Conservation (phyloP, 2,113 vertebrate species). For the Clarias gariepinus region DNA sequence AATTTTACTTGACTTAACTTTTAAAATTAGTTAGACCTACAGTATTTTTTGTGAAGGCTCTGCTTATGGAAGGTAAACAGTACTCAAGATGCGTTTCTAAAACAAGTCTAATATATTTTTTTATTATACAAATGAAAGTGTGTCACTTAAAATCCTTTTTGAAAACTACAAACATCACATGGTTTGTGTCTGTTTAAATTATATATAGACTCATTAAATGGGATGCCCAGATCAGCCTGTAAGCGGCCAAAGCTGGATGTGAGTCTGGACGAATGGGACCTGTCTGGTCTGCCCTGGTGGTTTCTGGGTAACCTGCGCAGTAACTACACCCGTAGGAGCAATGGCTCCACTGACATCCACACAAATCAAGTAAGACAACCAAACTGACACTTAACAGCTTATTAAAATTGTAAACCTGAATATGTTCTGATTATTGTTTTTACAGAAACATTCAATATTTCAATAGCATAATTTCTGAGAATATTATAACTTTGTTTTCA, state of each 20-base stretch:
- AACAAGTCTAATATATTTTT: not conserved
- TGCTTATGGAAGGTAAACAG: not conserved
- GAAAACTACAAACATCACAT: not conserved
- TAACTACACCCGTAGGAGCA: constrained; percentile 87
- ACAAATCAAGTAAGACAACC: constrained; percentile 88
- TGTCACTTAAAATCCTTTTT: not conserved
- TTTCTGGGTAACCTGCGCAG: constrained; percentile 94
- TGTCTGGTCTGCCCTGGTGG: constrained; percentile 97
- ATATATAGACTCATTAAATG: constrained; percentile 72
- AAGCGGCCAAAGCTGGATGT: constrained; percentile 88
- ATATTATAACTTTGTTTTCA: not conserved
- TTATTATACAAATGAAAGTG: not conserved
- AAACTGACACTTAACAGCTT: not conserved
- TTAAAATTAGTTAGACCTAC: not conserved
- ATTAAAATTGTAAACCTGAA: not conserved
- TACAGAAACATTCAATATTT: not conserved
- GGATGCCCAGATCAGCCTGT: constrained; percentile 71
- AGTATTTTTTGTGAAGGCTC: not conserved
- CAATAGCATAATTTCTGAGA: not conserved
- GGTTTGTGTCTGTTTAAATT: not conserved
- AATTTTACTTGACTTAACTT: not conserved
- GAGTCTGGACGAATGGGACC: constrained; percentile 91
- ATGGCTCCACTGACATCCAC: constrained; percentile 93
- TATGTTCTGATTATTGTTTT: not conserved
- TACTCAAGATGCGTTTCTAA: not conserved